These are phyloP conservation scores for Dascyllus trimaculatus DNA, from an alignment of 2,113 vertebrate species.

Conservation along the genomic window DNA sequence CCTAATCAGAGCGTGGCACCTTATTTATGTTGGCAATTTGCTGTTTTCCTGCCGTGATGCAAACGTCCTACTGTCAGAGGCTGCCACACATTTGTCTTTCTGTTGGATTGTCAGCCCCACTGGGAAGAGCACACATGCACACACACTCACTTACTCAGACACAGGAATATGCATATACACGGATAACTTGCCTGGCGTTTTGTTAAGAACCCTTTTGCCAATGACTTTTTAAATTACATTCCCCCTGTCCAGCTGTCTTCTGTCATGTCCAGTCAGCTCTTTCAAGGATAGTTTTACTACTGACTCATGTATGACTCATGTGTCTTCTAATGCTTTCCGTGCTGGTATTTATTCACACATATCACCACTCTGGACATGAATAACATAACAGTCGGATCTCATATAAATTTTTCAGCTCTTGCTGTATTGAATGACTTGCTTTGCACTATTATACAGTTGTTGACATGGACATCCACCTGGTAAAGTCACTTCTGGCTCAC, in stretches of 20 bases:
- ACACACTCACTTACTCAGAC: not conserved
- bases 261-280: conserved; percentile 21
- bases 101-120: conserved; percentile 61
- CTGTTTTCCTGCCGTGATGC: conserved; percentile 77
- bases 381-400: conserved; percentile 27
- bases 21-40: conserved; percentile 87
- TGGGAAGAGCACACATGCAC: conserved; percentile 11
- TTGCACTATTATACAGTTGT: conserved; percentile 51
- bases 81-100: conserved; percentile 64
- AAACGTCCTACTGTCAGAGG: conserved; percentile 72
- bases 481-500: conserved; percentile 65
- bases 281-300: conserved; percentile 28
- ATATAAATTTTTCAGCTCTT: conserved; percentile 16
- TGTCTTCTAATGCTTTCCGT: conserved; percentile 34
- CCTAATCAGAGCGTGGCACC: conserved; percentile 83
- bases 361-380: conserved; percentile 30
- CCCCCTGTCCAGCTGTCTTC: not conserved
- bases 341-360: conserved; percentile 43
- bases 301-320: conserved; percentile 29
- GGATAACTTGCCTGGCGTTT: conserved; percentile 27
- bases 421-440: conserved; percentile 41
- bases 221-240: not conserved
- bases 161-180: conserved; percentile 3
- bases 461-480: conserved; percentile 63
- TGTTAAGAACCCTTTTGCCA: not conserved